Evolutionary conservation across 2,797 vertebrate species (phyloP), one percentile per base, ranked within the genome.

Genomic region (Scarus forsteni): DNA sequence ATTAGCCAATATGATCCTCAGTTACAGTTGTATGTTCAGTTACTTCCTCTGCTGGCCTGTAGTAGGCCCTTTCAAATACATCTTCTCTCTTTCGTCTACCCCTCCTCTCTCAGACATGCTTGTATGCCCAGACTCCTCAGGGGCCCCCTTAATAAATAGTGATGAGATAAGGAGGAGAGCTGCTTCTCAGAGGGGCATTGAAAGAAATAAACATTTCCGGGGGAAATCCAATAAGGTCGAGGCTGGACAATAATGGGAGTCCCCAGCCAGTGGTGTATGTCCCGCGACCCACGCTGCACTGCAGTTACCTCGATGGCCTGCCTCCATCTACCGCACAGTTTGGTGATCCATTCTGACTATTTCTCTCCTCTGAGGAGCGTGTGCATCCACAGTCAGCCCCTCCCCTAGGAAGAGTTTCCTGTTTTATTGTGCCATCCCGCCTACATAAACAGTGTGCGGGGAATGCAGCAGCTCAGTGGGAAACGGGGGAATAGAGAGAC

Each of bases 71-170:
- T 27, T 27, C 27, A 27, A 27, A 27, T 27, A 27, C 27, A 27
- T 27, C 27, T 11, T 11, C 44, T 40, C 40, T 76, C 35, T 70
- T 19, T 55, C 53, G n/a, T 13, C 59, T 40, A 38, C 40, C 51
- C 48, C 54, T 74, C 52, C 43, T 69, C 45, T 5, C 53, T 71
- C 50, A 72, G 18, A 73, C 70, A 46, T 75, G 75, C 81, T 76
- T 71, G 59, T 67, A 56, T 66, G 60, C 70, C 74, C 19, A 10
- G 74, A 74, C 80, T 74, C 84, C 76, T 79, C 61, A 52, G 70
- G 75, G 79, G 58, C 73, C 80, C 57, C 61, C 75, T 88, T 87
- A 87, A 90, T 93, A 91, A 87, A 92, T 92, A 91, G 92, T 89
- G 81, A 92, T 89, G 88, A 91, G 85, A 90, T 92, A 92, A 91